Evolutionary conservation across 2,113 vertebrate genomes (phyloP).

Genomic region (Hippolais icterina): DNA sequence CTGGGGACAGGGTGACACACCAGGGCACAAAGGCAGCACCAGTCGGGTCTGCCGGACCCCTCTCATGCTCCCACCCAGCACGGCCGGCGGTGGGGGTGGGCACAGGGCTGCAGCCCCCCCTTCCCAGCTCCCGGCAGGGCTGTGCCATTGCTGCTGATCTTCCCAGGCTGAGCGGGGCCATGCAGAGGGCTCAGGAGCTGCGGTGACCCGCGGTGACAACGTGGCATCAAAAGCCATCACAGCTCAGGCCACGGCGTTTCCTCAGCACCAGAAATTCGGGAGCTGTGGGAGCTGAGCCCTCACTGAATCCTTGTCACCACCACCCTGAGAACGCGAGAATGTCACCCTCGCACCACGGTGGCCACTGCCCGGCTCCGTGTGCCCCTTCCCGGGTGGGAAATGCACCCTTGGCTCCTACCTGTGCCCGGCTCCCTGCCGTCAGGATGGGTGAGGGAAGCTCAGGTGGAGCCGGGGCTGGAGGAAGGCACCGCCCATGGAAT

Average conservation of each 20-base stretch:
- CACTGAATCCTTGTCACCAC: background rate
- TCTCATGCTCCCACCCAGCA: background rate
- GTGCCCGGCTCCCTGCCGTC: background rate
- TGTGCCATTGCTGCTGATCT: background rate
- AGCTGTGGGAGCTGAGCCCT: background rate
- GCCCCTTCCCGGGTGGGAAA: background rate
- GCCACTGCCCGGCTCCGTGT: background rate
- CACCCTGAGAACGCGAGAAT: fast-evolving
- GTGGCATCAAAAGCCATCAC: background rate
- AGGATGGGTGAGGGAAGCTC: background rate
- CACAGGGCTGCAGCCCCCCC: background rate
- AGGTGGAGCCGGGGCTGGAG: background rate
- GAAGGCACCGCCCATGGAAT: background rate
- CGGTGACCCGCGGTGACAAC: fast-evolving
- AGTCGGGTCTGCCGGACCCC: background rate
- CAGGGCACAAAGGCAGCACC: background rate
- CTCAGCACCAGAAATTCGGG: fast-evolving
- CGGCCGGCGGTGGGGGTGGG: fast-evolving
- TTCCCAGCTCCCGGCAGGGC: background rate
- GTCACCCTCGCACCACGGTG: background rate
- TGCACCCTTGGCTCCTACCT: background rate
- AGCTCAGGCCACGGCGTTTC: background rate
- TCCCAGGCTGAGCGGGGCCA: fast-evolving
- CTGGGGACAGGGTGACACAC: background rate
- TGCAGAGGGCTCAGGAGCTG: background rate